Base-by-base conservation (phyloP, 2,113 vertebrate genomes). In the Chrysemys picta region DNA sequence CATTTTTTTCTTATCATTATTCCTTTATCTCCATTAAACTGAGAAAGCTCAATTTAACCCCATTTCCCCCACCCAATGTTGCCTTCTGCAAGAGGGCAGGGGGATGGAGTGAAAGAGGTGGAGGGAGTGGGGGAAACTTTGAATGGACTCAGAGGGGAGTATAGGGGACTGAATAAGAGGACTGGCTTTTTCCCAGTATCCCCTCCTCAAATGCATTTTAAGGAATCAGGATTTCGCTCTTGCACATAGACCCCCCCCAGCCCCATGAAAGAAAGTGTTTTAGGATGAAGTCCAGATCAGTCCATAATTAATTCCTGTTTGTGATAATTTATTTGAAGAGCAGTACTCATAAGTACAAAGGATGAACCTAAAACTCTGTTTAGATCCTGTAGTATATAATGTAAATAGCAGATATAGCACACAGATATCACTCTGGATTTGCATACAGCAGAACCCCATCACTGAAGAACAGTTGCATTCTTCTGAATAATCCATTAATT, bases 191-290 rank as follows among this genome's bases (percentile, higher is more conserved):
- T 31, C 47, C 6, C 25, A 5, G 8, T 19, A 9, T 1, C 47
- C 19, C 54, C 87, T 87, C 29, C 35, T 59, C 65, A 90, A 12
- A 8, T 94, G 69, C 29, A 1, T 53, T 45, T 72, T 72, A 29
- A 21, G 2, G 1, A 19, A 22, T 27, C 54, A 22, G 45, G 52
- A 85, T 45, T 6, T 21, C 49, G 52, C 38, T 53, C 42, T 24
- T 84, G 13, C 16, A 38, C 0, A 0, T 42, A 6, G 5, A 45
- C 45, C 45, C 45, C 27, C 50, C 50, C 12, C n/a, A n/a, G 14
- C 50, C 50, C 50, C 13, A 4, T 50, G 12, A 50, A 50, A 50
- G 50, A 50, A 50, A 50, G 45, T 50, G 2, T 6, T 31, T 35
- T 8, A 84, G 35, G 10, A 57, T 80, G 16, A 59, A 59, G 11